Conservation (phyloP, 2,113 vertebrate species). For the Podocnemis expansa region DNA sequence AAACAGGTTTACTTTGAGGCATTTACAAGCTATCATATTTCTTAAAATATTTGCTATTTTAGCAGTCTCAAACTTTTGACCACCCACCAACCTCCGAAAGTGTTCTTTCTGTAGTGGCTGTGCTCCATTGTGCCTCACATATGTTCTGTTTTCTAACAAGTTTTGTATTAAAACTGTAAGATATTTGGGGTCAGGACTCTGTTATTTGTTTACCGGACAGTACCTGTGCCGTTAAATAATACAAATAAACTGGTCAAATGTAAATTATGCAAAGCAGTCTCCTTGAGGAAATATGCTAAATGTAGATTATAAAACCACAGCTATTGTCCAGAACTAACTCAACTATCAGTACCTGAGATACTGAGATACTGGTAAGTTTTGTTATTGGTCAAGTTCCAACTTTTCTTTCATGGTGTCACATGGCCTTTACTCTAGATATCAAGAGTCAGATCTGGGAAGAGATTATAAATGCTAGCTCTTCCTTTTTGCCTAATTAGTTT, state of each 20-base stretch:
- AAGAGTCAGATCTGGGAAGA: slow-evolving; percentile 4
- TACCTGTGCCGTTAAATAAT: neutral
- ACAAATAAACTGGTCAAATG: neutral
- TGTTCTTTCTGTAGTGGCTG: slow-evolving; percentile 11
- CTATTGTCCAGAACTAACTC: slow-evolving; percentile 8
- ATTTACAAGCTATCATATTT: neutral
- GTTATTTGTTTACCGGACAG: neutral
- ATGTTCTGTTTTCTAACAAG: slow-evolving; percentile 46
- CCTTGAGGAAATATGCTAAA: slow-evolving; percentile 34
- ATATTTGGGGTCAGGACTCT: neutral
- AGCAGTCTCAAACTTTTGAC: neutral
- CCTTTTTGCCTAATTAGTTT: slow-evolving; percentile 16
- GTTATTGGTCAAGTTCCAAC: slow-evolving; percentile 38
- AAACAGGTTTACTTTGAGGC: neutral
- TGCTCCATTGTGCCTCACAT: neutral
- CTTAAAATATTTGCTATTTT: neutral
- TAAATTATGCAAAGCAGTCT: slow-evolving; percentile 23
- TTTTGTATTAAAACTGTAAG: neutral
- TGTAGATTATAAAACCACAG: neutral
- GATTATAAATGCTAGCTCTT: slow-evolving; percentile 26
- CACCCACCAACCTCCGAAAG: slow-evolving; percentile 51
- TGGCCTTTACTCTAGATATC: slow-evolving; percentile 43
- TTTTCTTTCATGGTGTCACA: slow-evolving; percentile 19
- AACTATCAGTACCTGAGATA: slow-evolving; percentile 38
- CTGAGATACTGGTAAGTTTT: slow-evolving; percentile 48